Percentiles rank a stretch among this genome's conserved stretches.
Conservation (phyloP, 2,113 vertebrate species). For the Eolophus roseicapilla region DNA sequence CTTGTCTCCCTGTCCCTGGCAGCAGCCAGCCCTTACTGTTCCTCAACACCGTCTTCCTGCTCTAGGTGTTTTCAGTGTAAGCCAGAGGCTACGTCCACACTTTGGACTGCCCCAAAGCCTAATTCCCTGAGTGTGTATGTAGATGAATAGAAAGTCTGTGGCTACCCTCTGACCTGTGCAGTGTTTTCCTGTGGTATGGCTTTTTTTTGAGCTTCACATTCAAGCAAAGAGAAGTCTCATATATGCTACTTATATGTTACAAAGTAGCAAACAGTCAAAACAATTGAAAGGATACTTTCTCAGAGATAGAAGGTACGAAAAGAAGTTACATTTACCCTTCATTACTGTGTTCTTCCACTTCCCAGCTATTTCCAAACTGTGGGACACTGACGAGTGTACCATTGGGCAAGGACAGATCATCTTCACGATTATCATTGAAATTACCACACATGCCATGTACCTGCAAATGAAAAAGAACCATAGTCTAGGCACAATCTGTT, state of each 20-base stretch:
- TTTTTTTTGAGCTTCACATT: background rate
- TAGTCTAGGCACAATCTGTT: background rate
- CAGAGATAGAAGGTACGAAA: background rate
- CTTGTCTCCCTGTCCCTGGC: background rate
- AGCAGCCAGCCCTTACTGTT: background rate
- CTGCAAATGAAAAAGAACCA: conserved; percentile 16
- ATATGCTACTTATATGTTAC: background rate
- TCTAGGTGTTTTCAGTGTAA: background rate
- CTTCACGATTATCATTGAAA: conserved; percentile 38
- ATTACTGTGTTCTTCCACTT: conserved; percentile 58
- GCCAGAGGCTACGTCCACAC: background rate
- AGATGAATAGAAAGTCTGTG: background rate
- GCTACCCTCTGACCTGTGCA: background rate
- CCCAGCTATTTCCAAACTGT: conserved; percentile 77
- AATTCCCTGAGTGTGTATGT: background rate
- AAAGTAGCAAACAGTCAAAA: background rate
- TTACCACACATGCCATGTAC: conserved; percentile 73
- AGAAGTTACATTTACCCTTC: conserved; percentile 28
- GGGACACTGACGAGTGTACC: background rate
- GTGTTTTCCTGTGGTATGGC: background rate
- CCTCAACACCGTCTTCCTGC: background rate
- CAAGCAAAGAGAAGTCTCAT: background rate
- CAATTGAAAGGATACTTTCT: background rate
- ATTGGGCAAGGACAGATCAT: conserved; percentile 61
- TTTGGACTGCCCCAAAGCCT: background rate